A percentile compares a stretch with the other conserved stretches of the same genome.
Evolutionary conservation across 2,888 invertebrate genomes (phyloP).

Genomic region (Acronicta psi): DNA sequence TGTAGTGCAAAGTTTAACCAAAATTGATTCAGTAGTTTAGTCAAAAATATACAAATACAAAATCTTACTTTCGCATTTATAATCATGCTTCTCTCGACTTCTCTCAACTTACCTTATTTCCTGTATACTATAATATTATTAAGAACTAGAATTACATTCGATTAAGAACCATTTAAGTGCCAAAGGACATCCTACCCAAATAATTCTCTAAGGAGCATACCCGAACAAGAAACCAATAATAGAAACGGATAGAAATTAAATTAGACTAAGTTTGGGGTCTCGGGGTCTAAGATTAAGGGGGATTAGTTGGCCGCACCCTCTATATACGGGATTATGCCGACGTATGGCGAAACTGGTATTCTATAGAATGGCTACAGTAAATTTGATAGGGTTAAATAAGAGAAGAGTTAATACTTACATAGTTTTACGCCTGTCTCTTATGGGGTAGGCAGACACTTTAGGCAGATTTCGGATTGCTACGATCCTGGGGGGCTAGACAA

Average conservation of each 20-base stretch:
- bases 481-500: too few species aligned
- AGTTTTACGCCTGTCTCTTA: too few species aligned
- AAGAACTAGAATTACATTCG: neutral
- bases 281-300: slow-evolving; percentile 51
- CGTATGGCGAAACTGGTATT: slow-evolving; percentile 42
- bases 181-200: neutral
- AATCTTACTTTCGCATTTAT: too few species aligned
- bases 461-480: too few species aligned
- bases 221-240: slow-evolving; percentile 34
- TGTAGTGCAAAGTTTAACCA: too few species aligned
- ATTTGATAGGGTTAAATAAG: slow-evolving; percentile 28
- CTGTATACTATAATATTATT: too few species aligned
- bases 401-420: too few species aligned
- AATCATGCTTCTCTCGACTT: too few species aligned
- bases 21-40: too few species aligned
- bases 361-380: slow-evolving; percentile 24
- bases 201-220: slow-evolving; percentile 20
- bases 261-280: slow-evolving; percentile 48
- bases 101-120: too few species aligned
- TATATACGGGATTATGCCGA: slow-evolving; percentile 43
- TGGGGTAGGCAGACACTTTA: too few species aligned
- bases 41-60: too few species aligned
- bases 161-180: slow-evolving; percentile 6
- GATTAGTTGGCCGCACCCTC: slow-evolving; percentile 46
- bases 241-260: slow-evolving; percentile 53